phyloP scores from a whole-genome alignment of 2,113 vertebrate genomes.

The Menura novaehollandiae region DNA sequence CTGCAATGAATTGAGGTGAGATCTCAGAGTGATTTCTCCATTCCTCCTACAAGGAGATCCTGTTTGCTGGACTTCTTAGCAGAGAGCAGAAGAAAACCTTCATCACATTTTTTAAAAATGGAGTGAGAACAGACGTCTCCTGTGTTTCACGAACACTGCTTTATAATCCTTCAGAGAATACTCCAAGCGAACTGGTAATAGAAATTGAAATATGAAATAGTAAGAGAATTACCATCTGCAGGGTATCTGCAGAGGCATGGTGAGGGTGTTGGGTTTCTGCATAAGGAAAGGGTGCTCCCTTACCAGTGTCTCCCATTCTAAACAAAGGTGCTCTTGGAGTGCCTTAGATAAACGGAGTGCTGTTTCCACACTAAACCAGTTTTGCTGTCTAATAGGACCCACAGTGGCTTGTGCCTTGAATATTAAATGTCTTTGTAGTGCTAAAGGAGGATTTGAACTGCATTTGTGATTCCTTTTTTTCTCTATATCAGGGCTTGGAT shows the following conservation, averaged over 20 bases:
- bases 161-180: slow-evolving; percentile 15
- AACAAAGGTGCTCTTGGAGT: neutral
- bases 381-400: neutral
- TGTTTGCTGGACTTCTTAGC: neutral
- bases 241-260: neutral
- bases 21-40: neutral
- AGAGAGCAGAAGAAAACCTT: neutral
- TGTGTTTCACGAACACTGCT: neutral
- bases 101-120: neutral
- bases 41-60: neutral
- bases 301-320: neutral
- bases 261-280: neutral
- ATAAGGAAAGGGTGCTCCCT: neutral
- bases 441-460: neutral
- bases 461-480: neutral
- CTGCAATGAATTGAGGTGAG: neutral
- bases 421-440: neutral
- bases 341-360: neutral
- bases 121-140: neutral
- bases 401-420: neutral
- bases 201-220: neutral
- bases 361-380: neutral
- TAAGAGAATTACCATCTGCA: neutral
- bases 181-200: neutral
- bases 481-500: neutral